A percentile compares a stretch with the other conserved stretches of the same genome.
Evolutionary conservation across 2,888 invertebrate species (phyloP).

Genomic region (Epiperipatus broadwayi): DNA sequence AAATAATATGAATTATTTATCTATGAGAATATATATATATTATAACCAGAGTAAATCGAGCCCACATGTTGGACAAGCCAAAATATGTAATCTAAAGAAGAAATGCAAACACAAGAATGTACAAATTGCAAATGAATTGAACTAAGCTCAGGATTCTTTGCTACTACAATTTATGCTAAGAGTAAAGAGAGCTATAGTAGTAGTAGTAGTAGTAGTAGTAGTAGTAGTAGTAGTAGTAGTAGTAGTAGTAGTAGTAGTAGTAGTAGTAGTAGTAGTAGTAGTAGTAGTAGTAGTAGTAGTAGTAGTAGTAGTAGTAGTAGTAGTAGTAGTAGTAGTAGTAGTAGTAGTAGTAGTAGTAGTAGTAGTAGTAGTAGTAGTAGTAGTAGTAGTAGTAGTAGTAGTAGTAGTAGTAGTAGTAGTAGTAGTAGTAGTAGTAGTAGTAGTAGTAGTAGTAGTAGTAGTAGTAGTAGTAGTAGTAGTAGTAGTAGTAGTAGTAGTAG

Average conservation of each 20-base stretch:
- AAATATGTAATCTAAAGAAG: no score
- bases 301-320: conserved; percentile 15
- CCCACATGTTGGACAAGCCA: no score
- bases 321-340: conserved; percentile 17
- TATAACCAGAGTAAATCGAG: no score
- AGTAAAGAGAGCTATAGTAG: no score
- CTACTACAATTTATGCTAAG: no score
- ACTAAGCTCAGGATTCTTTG: no score
- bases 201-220: conserved; percentile 18
- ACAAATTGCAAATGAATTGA: no score
- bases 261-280: conserved; percentile 16
- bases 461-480: conserved; percentile 17
- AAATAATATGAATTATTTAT: no score
- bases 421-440: background rate
- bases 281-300: conserved; percentile 15
- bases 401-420: conserved; percentile 15
- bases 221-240: conserved; percentile 16
- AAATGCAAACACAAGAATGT: no score
- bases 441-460: conserved; percentile 13
- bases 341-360: conserved; percentile 16
- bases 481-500: conserved; percentile 18
- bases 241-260: conserved; percentile 17
- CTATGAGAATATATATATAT: no score
- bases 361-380: conserved; percentile 17
- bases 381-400: conserved; percentile 17